Evolutionary conservation across 2,888 invertebrate genomes (phyloP), one percentile per base, ranked within the genome.

Genomic region (Saturnia pavonia): DNA sequence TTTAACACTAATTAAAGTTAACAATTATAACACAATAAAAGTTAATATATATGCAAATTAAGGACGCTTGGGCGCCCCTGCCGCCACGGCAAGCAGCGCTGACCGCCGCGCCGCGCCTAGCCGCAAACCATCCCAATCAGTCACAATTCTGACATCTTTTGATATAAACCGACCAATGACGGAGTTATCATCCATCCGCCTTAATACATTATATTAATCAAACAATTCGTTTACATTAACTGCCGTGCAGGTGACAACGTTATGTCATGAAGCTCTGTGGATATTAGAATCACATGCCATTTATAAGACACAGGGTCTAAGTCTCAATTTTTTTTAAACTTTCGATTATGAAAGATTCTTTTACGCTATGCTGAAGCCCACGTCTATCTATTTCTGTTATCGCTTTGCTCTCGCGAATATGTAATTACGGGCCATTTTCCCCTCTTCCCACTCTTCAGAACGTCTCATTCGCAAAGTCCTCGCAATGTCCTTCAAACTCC

Each of bases 111-210:
- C 25, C 27, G 25, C 14, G 54, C 54, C 34, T 22, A n/a, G 22
- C 54, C 80, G 86, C 91, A 90, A 90, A 90, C 83, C 75, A 68
- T 73, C 69, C 77, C 79, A 81, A 79, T 76, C 42, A 68, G 89
- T 91, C 91, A 91, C 87, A 85, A 83, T 88, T 90, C 89, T 91
- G 91, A 92, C 91, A 88, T 91, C 91, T 86, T 92, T 92, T 92
- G 90, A 92, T 90, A 85, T 88, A 84, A 82, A 85, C 93, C 93
- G 92, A 91, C 93, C 87, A 88, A 88, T 91, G 89, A 87, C 88
- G 87, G 48, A 71, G 63, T 71, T 71, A 69, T 68, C 68, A 40
- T 60, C 40, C 42, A 68, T 60, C 70, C 66, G 51, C 40, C 40
- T 34, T 22, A 22, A 54, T 54, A 22, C 22, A 54, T 54, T 54